Conservation (phyloP, 2,797 vertebrate species). For the Australoheros facetus region DNA sequence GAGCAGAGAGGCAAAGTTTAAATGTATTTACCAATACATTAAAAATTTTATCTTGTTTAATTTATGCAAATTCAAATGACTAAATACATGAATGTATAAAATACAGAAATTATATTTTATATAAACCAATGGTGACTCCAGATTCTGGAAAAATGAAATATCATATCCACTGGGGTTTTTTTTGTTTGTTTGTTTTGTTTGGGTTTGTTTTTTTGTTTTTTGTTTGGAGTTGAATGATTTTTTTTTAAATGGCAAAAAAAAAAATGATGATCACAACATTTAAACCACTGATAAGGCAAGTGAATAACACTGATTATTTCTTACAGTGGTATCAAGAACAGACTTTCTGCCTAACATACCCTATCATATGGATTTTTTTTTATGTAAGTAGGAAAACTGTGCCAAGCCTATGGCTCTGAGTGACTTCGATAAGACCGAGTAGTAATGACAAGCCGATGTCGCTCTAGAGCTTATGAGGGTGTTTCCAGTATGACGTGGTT, state of each 20-base stretch:
- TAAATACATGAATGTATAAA: not conserved
- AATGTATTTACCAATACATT: not conserved
- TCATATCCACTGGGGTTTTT: not conserved
- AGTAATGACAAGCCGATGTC: not conserved
- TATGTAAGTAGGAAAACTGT: not conserved
- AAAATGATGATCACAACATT: not conserved
- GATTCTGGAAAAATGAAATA: not conserved
- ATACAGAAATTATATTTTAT: rapidly evolving
- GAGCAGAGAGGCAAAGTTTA: not conserved
- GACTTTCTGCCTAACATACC: no score
- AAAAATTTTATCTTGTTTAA: not conserved
- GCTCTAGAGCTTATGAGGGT: not conserved
- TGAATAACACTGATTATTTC: not conserved
- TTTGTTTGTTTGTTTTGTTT: not conserved
- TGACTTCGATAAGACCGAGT: not conserved
- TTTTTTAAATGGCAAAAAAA: no score
- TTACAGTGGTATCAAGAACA: not conserved
- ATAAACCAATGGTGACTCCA: not conserved
- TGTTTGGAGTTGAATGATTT: no score
- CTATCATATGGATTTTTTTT: no score
- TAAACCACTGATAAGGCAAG: not conserved
- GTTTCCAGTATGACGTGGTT: not conserved
- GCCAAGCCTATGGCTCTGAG: rapidly evolving
- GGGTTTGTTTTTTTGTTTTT: not conserved
- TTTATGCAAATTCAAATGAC: not conserved